Evolutionary conservation across 2,113 vertebrate species (phyloP), one percentile per base, ranked within the genome.

Genomic region (Phodopus roborovskii): DNA sequence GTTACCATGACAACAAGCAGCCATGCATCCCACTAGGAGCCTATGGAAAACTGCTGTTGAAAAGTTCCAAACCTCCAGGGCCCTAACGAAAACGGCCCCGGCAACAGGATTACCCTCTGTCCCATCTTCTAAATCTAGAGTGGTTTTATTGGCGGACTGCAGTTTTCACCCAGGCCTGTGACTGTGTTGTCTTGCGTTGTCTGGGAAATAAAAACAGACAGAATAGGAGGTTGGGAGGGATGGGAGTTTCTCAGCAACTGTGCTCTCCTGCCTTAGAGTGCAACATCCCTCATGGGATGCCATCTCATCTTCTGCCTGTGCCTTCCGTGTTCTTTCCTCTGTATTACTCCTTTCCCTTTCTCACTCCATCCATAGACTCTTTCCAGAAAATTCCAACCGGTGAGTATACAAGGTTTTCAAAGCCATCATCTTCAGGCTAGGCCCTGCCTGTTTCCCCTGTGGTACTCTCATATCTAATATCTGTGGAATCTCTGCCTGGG

Each of bases 401-500:
- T 94, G 17, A 58, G 3, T 60, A n/a, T 66, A 6, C n/a, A 60
- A 88, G 17, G 7, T 88, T 86, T 96, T 62, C 82, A 94, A 85
- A 77, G 60, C 45, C 7, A 15, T 42, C 87, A 70, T 81, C 50
- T 85, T 70, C 50, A 84, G 70, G 70, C n/a, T 66, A 75, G 50
- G 20, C 53, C 12, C 53, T 56, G 53, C 39, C 60, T 85, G 24
- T 77, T 92, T 91, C 64, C 75, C 26, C 60, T 58, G n/a, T 39
- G 39, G 42, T 79, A 33, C 45, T 74, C 56, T 28, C 48, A 58
- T 92, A 58, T 90, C 74, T 42, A 75, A 64, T 88, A 45, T n/a
- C 50, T 83, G 20, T 56, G 81, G 50, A 48, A 68, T 94, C 70
- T 95, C 82, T 91, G 71, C n/a, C 81, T 85, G 36, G 50, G 58